A percentile compares a stretch with the other conserved stretches of the same genome.
phyloP scores from a whole-genome alignment of 2,113 vertebrate species.

The Ailuropoda melanoleuca region DNA sequence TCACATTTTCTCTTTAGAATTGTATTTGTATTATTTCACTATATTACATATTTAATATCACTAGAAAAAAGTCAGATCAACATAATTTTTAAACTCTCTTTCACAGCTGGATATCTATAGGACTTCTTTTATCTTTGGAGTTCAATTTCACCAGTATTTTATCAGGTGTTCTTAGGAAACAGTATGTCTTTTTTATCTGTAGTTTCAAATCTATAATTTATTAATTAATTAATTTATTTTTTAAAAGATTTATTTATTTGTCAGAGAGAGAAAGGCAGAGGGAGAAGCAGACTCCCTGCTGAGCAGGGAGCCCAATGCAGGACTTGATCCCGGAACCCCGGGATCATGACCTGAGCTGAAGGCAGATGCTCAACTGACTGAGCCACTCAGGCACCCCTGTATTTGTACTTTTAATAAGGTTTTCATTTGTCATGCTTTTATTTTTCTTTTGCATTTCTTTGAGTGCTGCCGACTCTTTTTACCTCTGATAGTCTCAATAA shows the following conservation, averaged over 20 bases:
- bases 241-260: no score
- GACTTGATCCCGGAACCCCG: no score
- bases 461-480: not conserved
- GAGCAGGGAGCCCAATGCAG: no score
- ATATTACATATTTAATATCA: not conserved
- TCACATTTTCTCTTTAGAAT: not conserved
- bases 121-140: not conserved
- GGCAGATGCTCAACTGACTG: no score
- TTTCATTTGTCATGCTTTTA: not conserved
- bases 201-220: not conserved
- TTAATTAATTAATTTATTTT: no score
- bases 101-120: not conserved
- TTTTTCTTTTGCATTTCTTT: not conserved
- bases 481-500: not conserved
- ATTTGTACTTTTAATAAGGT: not conserved
- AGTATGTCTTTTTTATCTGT: not conserved
- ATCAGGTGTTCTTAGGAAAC: not conserved
- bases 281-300: no score
- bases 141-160: not conserved
- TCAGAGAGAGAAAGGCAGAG: no score
- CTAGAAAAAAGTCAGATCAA: not conserved
- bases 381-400: no score
- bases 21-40: not conserved
- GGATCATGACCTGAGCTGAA: no score
- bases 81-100: not conserved